A percentile compares a stretch with the other conserved stretches of the same genome.
These are phyloP conservation scores for Epinephelus cyanopodus DNA, from an alignment of 2,113 vertebrate species.

Conservation along the genomic window DNA sequence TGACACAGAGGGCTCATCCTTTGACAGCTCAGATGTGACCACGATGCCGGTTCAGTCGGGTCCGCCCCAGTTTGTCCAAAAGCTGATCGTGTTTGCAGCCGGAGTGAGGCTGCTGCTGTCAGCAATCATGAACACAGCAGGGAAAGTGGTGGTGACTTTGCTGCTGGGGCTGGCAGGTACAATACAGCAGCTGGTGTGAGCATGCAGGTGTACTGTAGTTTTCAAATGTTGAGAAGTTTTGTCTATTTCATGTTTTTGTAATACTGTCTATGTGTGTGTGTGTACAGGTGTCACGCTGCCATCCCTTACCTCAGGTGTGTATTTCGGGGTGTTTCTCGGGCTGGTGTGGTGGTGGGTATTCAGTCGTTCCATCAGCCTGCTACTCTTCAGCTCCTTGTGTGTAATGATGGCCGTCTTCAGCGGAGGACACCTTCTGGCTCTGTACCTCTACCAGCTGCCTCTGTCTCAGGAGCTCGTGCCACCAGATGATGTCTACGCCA, in stretches of 20 bases:
- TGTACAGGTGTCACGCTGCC: constrained; percentile 83
- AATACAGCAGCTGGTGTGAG: constrained; percentile 1
- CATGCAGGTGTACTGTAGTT: not conserved
- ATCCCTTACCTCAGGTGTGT: constrained; percentile 86
- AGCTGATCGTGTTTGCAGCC: constrained; percentile 79
- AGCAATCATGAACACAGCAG: constrained; percentile 79
- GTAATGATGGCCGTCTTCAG: constrained; percentile 87
- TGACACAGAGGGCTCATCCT: constrained; percentile 70
- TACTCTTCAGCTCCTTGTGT: constrained; percentile 85
- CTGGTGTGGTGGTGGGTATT: constrained; percentile 89
- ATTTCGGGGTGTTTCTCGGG: constrained; percentile 85
- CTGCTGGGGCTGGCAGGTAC: constrained; percentile 88
- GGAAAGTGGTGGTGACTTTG: constrained; percentile 85
- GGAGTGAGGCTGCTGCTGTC: constrained; percentile 81
- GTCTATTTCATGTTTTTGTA: not conserved
- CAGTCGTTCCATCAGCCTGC: constrained; percentile 72
- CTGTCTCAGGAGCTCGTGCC: constrained; percentile 82
- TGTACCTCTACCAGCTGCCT: constrained; percentile 89
- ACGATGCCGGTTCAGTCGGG: constrained; percentile 24
- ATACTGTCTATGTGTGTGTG: not conserved
- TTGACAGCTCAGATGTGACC: constrained; percentile 76
- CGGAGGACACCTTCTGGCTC: constrained; percentile 80
- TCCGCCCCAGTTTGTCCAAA: constrained; percentile 82
- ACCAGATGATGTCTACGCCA: constrained; percentile 83
- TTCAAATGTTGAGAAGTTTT: not conserved